Percentiles rank a stretch among this genome's conserved stretches.
Conservation (phyloP, 2,888 invertebrate genomes). For the Cataglyphis rosenhaueri region DNA sequence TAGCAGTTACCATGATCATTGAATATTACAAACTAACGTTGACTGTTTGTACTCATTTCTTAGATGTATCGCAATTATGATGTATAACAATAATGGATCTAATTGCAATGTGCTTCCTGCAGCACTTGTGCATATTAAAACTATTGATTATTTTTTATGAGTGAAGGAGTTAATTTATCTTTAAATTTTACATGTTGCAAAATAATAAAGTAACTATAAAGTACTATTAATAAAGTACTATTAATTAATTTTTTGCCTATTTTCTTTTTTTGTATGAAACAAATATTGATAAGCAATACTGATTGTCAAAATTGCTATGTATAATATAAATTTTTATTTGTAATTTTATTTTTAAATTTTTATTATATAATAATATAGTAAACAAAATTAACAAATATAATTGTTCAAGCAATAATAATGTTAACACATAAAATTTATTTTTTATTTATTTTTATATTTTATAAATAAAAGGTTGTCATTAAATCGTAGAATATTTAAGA, state of each 20-base stretch:
- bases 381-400: no score
- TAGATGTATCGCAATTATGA: not conserved
- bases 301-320: not conserved
- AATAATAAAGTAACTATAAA: not conserved
- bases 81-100: not conserved
- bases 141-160: not conserved
- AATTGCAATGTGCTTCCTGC: not conserved
- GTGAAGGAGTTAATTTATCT: not conserved
- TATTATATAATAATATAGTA: not conserved
- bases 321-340: not conserved
- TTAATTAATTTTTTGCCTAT: not conserved
- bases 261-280: not conserved
- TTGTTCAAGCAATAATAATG: no score
- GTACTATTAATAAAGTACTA: not conserved
- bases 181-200: not conserved
- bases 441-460: no score
- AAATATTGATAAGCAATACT: not conserved
- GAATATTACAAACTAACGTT: not conserved
- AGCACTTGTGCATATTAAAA: not conserved
- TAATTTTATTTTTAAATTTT: not conserved
- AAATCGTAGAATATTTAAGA: no score
- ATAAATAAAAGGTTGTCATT: no score
- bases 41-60: not conserved
- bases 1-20: not conserved
- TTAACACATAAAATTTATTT: no score